Base-by-base conservation (phyloP, 2,888 invertebrate genomes). In the Clunio marinus region DNA sequence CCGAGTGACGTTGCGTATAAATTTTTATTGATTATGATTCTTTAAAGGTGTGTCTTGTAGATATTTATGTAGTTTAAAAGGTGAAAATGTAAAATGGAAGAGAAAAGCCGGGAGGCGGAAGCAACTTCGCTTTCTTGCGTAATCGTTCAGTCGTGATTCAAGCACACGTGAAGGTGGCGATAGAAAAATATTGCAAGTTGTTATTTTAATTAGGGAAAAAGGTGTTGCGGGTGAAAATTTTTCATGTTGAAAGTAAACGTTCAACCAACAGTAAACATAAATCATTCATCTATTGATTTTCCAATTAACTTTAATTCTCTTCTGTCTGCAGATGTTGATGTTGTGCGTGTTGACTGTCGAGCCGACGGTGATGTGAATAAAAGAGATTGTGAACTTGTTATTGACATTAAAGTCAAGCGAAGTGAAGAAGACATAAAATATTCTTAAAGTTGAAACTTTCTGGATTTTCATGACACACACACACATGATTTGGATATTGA, bases 11-110 rank as follows among this genome's bases (percentile, higher is more conserved):
- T 55, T 66, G 66, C 63, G 28, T 46, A 66, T 55, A 55, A 66
- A 66, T 66, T 66, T 63, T 66, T 66, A 66, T 66, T 66, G 66
- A 66, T 66, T 46, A 46, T 27, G 24, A 63, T 57, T 7, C 15
- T 27, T 57, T 57, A 27, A 27, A 57, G 57, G 57, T 57, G 57
- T 57, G 57, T 57, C 57, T 57, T 57, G 27, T n/a, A 20, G n/a
- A n/a, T n/a, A n/a, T n/a, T n/a, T n/a, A n/a, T n/a, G n/a, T n/a
- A n/a, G n/a, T n/a, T n/a, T n/a, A n/a, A n/a, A n/a, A n/a, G 2
- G 57, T 57, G 25, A 13, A 27, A 13, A n/a, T n/a, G 25, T 2
- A 25, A 57, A 57, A 20, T 27, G 57, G 8, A 51, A 51, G n/a
- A 10, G 57, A 57, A 57, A 25, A 57, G n/a, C 17, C 8, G 51